Evolutionary conservation across 2,797 vertebrate species (phyloP).

Genomic region (Scleropages formosus): DNA sequence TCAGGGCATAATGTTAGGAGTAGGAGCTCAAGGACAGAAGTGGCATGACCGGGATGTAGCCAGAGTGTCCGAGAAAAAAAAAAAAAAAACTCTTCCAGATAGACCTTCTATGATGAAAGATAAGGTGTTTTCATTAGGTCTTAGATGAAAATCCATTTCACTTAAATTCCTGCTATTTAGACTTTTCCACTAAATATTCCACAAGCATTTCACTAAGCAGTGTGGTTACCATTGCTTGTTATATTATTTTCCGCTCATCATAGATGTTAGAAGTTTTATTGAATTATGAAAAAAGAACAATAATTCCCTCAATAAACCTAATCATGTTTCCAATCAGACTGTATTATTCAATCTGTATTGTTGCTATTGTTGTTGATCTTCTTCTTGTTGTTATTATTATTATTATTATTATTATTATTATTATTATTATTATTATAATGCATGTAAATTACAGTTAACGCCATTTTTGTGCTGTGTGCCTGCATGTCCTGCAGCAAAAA

Average conservation of each 20-base stretch:
- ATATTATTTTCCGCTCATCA: no score
- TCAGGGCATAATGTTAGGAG: background rate
- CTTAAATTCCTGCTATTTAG: background rate
- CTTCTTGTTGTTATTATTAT: no score
- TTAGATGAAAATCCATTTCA: background rate
- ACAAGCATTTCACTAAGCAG: background rate
- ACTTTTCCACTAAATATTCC: background rate
- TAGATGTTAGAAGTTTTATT: no score
- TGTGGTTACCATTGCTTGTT: no score
- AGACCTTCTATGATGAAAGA: constrained; percentile 17
- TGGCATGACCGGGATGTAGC: background rate
- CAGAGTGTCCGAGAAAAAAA: background rate
- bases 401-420: background rate
- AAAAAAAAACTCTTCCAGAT: background rate
- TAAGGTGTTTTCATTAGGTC: background rate
- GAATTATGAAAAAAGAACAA: no score
- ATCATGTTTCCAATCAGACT: no score
- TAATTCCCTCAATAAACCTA: no score
- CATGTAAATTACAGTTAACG: background rate
- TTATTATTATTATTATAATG: background rate
- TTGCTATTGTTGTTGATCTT: no score
- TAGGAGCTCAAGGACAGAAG: background rate
- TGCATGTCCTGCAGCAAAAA: constrained; percentile 27
- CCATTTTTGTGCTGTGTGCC: constrained; percentile 18
- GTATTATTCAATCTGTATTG: no score